Evolutionary conservation across 2,797 vertebrate species (phyloP), one percentile per base, ranked within the genome.

Genomic region (Argya squamiceps): DNA sequence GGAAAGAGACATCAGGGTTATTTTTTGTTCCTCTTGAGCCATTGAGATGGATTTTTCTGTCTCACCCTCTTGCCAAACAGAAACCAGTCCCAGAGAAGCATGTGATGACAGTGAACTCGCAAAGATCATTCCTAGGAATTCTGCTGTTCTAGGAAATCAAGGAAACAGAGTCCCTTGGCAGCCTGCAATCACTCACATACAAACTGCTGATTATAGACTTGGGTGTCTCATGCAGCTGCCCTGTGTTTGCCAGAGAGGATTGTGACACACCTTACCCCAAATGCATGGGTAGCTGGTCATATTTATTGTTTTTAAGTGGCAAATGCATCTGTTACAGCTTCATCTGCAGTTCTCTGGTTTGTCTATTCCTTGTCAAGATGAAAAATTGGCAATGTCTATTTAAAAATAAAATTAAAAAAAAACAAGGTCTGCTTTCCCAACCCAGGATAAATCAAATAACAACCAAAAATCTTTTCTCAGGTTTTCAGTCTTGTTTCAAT

Each of bases 71-170:
- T 94, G 76, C 84, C 65, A 93, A 89, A 92, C 44, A 86, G 89
- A 89, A 95, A 84, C 19, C 89, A 91, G 71, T 69, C 69, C 58
- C 73, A 84, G 91, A 71, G 75, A 27, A 94, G 39, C 58, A 75
- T n/a, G 58, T 84, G 89, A 73, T 44, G 76, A 52, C 76, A 86
- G 69, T 2, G 22, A 78, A 39, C 46, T 56, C 1, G 0, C 76
- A 88, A 53, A 92, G 73, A 76, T 93, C 84, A 91, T 6, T 84
- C 36, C 64, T 18, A 22, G 52, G 47, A 34, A 84, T 89, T 76
- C 47, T 93, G 74, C 83, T 76, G 37, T 87, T 84, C 87, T 67
- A 90, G 82, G 79, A 96, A 88, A 75, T 60, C 24, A 82, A 41
- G 56, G 39, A 53, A 94, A 41, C 14, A 5, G 44, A 59, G 75